Evolutionary conservation across 2,113 vertebrate genomes (phyloP).

Genomic region (Hypomesus transpacificus): DNA sequence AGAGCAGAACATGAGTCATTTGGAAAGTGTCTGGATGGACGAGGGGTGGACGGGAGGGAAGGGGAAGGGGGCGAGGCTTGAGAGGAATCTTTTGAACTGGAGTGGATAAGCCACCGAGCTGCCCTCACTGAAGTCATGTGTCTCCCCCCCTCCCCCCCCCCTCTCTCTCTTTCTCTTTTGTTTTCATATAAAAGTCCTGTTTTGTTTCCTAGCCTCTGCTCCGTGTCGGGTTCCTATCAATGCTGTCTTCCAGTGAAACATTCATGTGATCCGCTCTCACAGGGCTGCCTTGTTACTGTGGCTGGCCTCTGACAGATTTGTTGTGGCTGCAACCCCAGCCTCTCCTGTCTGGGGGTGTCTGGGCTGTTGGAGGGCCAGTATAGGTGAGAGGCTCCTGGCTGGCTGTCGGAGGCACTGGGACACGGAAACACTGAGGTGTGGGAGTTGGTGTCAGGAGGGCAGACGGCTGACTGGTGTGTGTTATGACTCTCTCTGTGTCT

Average conservation of each 20-base stretch:
- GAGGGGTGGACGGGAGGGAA: background rate
- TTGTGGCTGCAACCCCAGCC: no score
- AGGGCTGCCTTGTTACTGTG: no score
- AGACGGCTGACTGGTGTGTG: conserved; percentile 37
- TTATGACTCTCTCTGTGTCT: conserved; percentile 18
- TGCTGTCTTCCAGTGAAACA: no score
- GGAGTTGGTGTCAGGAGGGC: conserved; percentile 25
- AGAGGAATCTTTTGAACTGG: background rate
- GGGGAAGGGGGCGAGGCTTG: background rate
- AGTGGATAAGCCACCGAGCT: background rate
- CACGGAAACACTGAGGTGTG: conserved; percentile 7
- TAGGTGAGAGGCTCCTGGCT: conserved; percentile 3
- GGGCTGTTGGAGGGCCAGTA: conserved; percentile 26
- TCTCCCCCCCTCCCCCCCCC: background rate
- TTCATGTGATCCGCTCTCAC: no score
- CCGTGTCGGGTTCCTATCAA: no score
- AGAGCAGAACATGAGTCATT: conserved; percentile 2
- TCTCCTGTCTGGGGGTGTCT: background rate
- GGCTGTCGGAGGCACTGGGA: background rate
- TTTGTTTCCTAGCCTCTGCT: no score
- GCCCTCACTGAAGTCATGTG: background rate
- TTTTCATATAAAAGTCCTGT: no score
- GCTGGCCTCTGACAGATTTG: no score
- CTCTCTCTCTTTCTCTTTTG: no score
- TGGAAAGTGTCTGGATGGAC: background rate